Base-by-base conservation (phyloP, 1,140 invertebrate species). In the Glossosoma conforme region DNA sequence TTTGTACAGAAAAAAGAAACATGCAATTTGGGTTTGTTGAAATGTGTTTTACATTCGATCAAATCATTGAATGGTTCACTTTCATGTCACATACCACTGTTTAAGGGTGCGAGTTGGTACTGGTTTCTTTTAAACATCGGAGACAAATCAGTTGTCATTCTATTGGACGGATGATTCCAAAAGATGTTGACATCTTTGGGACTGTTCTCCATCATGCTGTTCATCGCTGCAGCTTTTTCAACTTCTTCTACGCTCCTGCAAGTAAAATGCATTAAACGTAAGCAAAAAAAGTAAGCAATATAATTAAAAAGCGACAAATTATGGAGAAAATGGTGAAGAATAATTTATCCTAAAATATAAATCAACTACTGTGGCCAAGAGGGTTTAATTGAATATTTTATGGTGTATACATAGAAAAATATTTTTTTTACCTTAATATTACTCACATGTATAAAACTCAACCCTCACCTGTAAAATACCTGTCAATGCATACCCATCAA, bases 101-200 rank as follows among this genome's bases (percentile, higher is more conserved):
- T 64, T 6, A 69, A 70, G 21, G 75, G 68, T n/a, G 78, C 71
- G 24, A 80, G 59, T 62, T 80, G 78, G 64, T 80, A 80, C 33
- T 69, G 65, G 52, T 69, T 76, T 57, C 68, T 67, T 60, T 66
- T 68, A 22, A 80, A 60, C 44, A 78, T 61, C 3, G 76, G 67
- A 3, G 76, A 75, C 11, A 76, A 66, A 57, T 79, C 77, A 43
- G 70, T 68, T n/a, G 70, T 66, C 57, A 61, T 67, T 56, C 73
- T 67, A 33, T 68, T 75, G 6, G 74, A 70, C 40, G 77, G 77
- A 65, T 80, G 75, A 30, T 70, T 77, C 76, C 78, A 81, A 58
- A 80, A 80, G 2, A 73, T 72, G 60, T 75, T 79, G 18, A 20
- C 20, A 14, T 59, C 53, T 52, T 52, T 52, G 15, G 57, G 53